These are phyloP conservation scores for Ephialtes manifestator DNA, from an alignment of 2,888 invertebrate species.

Conservation along the genomic window DNA sequence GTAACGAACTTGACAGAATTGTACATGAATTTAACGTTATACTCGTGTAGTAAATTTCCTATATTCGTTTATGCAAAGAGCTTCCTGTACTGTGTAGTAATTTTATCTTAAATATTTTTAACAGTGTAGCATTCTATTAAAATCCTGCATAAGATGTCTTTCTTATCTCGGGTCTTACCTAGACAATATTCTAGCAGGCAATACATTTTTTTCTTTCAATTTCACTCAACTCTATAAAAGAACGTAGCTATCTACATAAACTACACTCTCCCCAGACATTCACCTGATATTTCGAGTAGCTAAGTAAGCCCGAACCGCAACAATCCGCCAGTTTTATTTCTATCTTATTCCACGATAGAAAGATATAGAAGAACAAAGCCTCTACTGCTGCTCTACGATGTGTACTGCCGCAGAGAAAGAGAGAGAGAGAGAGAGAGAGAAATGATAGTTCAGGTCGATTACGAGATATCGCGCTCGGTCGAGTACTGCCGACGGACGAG, in stretches of 20 bases:
- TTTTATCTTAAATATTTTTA: too few species aligned
- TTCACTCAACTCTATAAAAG: too few species aligned
- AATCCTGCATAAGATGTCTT: not conserved
- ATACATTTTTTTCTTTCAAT: not conserved
- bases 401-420: not conserved
- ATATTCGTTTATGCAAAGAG: too few species aligned
- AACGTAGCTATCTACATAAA: not conserved
- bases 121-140: too few species aligned
- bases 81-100: too few species aligned
- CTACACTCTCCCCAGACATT: not conserved
- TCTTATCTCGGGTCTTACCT: not conserved
- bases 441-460: constrained; percentile 39
- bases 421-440: constrained; percentile 3
- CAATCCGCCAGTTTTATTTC: constrained; percentile 14
- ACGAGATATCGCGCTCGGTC: constrained; percentile 61
- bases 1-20: too few species aligned
- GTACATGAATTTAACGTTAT: too few species aligned
- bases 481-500: constrained; percentile 46
- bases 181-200: not conserved
- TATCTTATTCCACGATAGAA: constrained; percentile 1
- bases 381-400: not conserved
- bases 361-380: constrained; percentile 28
- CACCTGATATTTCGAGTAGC: constrained; percentile 8
- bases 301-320: constrained; percentile 5
- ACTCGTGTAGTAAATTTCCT: too few species aligned